phyloP scores from a whole-genome alignment of 2,113 vertebrate species.

The Nestor notabilis region DNA sequence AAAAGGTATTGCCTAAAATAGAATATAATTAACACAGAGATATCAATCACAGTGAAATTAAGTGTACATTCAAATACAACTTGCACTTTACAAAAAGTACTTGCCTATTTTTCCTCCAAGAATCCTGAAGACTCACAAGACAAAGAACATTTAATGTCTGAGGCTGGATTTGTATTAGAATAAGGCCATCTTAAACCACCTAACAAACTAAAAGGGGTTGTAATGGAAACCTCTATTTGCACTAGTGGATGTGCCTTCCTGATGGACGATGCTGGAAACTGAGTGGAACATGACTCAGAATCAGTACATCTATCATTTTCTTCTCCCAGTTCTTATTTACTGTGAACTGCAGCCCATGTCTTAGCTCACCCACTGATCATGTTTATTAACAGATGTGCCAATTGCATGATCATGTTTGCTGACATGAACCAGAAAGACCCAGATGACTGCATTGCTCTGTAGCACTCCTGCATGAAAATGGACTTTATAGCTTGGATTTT shows the following conservation, averaged over 20 bases:
- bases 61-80: constrained; percentile 64
- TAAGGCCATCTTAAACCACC: background rate
- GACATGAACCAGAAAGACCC: background rate
- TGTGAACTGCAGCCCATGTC: background rate
- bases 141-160: background rate
- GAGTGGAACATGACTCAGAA: background rate
- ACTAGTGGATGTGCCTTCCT: background rate
- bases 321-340: background rate
- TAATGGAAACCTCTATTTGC: background rate
- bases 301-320: background rate
- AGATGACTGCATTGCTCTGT: background rate
- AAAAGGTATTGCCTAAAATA: constrained; percentile 66
- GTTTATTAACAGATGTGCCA: background rate
- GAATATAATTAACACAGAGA: constrained; percentile 69
- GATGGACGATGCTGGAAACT: background rate
- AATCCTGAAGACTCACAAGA: constrained; percentile 25
- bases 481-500: background rate
- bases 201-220: background rate
- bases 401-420: background rate
- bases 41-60: constrained; percentile 67
- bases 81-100: constrained; percentile 53
- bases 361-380: background rate
- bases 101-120: constrained; percentile 45
- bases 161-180: background rate
- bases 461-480: background rate